Evolutionary conservation across 2,797 vertebrate genomes (phyloP).

Genomic region (Scyliorhinus canicula): DNA sequence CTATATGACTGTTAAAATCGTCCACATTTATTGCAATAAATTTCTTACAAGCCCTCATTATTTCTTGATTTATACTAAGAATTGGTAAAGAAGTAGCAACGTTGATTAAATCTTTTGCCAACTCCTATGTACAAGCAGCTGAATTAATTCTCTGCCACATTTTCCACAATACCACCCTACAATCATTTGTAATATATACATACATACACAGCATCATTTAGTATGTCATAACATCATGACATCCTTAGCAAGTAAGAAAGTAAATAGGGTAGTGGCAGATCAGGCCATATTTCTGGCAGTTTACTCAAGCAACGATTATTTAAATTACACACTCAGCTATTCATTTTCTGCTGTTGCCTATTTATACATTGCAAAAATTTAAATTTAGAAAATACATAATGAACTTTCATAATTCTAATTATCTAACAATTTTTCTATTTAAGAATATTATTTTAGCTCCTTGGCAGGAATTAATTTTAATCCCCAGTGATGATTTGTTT

Average conservation of each 20-base stretch:
- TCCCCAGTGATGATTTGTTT: neutral
- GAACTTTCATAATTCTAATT: neutral
- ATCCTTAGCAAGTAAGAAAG: neutral
- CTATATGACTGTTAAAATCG: neutral
- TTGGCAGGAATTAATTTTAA: neutral
- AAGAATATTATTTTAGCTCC: neutral
- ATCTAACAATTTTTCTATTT: neutral
- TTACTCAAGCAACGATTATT: slow-evolving; percentile 18
- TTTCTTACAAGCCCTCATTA: neutral
- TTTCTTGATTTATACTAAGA: neutral
- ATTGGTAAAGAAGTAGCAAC: neutral
- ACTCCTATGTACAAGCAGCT: neutral
- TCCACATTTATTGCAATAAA: neutral
- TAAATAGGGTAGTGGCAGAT: slow-evolving; percentile 15
- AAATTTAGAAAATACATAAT: neutral
- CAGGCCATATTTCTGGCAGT: slow-evolving; percentile 18
- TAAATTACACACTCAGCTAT: neutral
- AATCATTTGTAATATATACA: neutral
- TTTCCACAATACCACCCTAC: neutral
- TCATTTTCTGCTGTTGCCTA: neutral
- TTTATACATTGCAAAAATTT: neutral
- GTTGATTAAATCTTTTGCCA: neutral
- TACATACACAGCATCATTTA: neutral
- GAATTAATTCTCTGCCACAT: neutral
- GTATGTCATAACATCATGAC: slow-evolving; percentile 27